Conservation (phyloP, 2,113 vertebrate genomes). For the Sturnus vulgaris region DNA sequence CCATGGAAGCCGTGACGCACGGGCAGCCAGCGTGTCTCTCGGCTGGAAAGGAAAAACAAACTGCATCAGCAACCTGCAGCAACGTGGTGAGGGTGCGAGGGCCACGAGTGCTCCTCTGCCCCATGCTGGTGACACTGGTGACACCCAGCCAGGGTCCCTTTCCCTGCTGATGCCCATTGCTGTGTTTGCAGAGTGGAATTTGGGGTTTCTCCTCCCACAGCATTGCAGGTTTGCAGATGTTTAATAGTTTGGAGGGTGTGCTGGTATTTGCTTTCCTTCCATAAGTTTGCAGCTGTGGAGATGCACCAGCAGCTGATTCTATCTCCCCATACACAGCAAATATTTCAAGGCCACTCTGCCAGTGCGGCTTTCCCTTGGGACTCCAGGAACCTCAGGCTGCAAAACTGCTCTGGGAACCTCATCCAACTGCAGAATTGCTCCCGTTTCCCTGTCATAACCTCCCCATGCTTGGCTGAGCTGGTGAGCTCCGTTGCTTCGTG, state of each 20-base stretch:
- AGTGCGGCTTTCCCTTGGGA: rapidly evolving
- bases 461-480: background rate
- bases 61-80: background rate
- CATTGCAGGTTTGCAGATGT: background rate
- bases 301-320: background rate
- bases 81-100: rapidly evolving
- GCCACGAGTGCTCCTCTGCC: background rate
- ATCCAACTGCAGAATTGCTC: background rate
- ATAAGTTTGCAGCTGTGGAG: background rate
- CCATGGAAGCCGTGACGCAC: constrained; percentile 93
- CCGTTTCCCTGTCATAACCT: background rate
- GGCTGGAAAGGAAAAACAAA: constrained; percentile 71
- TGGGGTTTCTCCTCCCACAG: background rate
- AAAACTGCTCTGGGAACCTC: background rate
- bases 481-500: background rate
- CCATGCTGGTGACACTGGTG: background rate
- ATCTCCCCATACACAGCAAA: background rate
- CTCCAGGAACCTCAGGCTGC: background rate
- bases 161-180: rapidly evolving
- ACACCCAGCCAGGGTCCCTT: rapidly evolving
- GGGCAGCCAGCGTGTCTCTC: constrained; percentile 89
- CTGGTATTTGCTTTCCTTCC: background rate
- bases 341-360: background rate
- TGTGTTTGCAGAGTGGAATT: rapidly evolving
- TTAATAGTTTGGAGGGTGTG: background rate